A percentile compares a stretch with the other conserved stretches of the same genome.
Evolutionary conservation across 2,797 vertebrate species (phyloP).

Genomic region (Cuniculus paca): DNA sequence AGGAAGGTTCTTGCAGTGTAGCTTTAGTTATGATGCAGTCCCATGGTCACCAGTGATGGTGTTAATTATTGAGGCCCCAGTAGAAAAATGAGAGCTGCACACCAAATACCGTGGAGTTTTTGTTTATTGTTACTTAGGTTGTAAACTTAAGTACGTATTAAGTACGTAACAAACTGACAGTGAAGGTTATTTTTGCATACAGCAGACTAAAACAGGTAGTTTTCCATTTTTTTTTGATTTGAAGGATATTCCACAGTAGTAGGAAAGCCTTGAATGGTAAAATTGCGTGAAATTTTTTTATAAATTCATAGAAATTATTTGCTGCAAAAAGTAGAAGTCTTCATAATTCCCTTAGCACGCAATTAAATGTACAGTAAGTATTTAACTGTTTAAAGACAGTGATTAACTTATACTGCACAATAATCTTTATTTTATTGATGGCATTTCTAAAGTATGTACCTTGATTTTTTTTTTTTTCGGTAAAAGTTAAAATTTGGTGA

Average conservation of each 20-base stretch:
- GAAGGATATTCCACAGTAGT: constrained; percentile 20
- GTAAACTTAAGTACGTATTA: background rate
- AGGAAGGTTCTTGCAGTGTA: background rate
- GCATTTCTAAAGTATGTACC: background rate
- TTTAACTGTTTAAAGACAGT: constrained; percentile 48
- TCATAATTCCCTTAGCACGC: constrained; percentile 27
- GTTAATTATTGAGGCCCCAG: background rate
- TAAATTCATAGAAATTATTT: constrained; percentile 35
- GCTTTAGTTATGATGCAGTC: constrained; percentile 8
- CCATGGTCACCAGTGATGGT: background rate
- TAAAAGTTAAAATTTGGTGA: constrained; percentile 32
- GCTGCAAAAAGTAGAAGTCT: background rate
- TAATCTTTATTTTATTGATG: constrained; percentile 28
- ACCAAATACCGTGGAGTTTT: background rate
- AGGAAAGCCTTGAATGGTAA: constrained; percentile 51
- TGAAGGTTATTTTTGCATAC: background rate
- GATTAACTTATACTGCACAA: background rate
- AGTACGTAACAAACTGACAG: constrained; percentile 25
- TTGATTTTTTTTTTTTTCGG: constrained; percentile 24
- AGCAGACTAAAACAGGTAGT: background rate
- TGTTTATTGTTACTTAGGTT: constrained; percentile 29
- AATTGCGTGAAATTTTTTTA: constrained; percentile 39
- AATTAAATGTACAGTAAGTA: constrained; percentile 10
- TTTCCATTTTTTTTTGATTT: background rate
- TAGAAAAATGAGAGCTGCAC: constrained; percentile 19